phyloP scores from a whole-genome alignment of 2,797 vertebrate species.

The Yasuhikotakia modesta region DNA sequence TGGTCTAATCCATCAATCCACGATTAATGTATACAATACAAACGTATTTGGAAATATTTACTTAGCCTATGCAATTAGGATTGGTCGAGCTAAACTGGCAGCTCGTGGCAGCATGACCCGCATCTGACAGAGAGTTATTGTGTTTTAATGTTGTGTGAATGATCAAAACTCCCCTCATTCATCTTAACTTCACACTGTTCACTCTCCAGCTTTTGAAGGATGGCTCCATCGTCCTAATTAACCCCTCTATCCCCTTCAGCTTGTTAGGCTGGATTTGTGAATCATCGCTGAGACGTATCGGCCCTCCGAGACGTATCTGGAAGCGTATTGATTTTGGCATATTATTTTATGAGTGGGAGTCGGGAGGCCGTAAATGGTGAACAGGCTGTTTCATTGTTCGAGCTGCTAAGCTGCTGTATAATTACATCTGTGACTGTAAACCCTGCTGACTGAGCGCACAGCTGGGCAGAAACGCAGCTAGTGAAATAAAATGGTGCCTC shows the following conservation, averaged over 20 bases:
- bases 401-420: slow-evolving; percentile 52
- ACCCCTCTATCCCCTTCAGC: slow-evolving; percentile 34
- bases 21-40: slow-evolving; percentile 12
- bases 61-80: slow-evolving; percentile 22
- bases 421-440: slow-evolving; percentile 47
- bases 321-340: slow-evolving; percentile 40
- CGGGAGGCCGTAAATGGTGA: slow-evolving; percentile 47
- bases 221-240: slow-evolving; percentile 45
- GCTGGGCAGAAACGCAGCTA: slow-evolving; percentile 38
- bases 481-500: slow-evolving; percentile 60
- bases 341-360: slow-evolving; percentile 49
- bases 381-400: slow-evolving; percentile 49
- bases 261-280: slow-evolving; percentile 48
- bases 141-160: slow-evolving; percentile 1
- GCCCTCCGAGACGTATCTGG: slow-evolving; percentile 40
- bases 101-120: slow-evolving; percentile 7
- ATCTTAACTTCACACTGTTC: slow-evolving; percentile 32
- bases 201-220: slow-evolving; percentile 40
- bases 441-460: slow-evolving; percentile 16
- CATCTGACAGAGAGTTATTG: slow-evolving; percentile 33
- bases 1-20: neutral
- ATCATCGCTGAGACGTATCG: slow-evolving; percentile 26
- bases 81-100: slow-evolving; percentile 14
- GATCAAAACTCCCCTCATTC: slow-evolving; percentile 40
- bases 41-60: slow-evolving; percentile 17